phyloP scores from a whole-genome alignment of 2,113 vertebrate genomes.

The Apteryx owenii region DNA sequence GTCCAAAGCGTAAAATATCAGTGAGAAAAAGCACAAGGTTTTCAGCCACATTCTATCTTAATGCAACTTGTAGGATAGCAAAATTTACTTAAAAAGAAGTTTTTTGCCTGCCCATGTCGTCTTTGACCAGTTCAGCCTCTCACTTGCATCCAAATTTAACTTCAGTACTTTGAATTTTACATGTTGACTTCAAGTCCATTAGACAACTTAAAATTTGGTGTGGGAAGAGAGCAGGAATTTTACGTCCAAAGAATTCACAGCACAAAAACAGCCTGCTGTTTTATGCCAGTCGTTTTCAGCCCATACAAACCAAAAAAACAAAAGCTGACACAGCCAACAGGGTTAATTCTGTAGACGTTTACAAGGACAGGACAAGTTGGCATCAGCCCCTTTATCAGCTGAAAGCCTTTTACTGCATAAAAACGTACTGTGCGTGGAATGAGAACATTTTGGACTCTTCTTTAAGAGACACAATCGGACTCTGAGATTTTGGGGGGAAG shows the following conservation, averaged over 20 bases:
- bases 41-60: background rate
- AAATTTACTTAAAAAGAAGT: background rate
- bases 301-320: background rate
- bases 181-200: background rate
- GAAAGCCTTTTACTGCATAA: background rate
- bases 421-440: background rate
- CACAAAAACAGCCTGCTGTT: fast-evolving
- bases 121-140: background rate
- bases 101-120: background rate
- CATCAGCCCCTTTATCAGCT: background rate
- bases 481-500: background rate
- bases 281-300: background rate
- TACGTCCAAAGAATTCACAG: background rate
- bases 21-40: background rate
- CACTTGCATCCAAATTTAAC: background rate
- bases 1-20: background rate
- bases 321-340: background rate
- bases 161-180: background rate
- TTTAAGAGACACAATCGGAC: background rate
- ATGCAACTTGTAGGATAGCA: fast-evolving
- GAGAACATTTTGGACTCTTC: background rate
- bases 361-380: background rate
- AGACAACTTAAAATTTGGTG: background rate
- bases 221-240: background rate
- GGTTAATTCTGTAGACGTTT: background rate